Conservation (phyloP, 2,797 vertebrate genomes). For the Hypotaenidia okinawae region DNA sequence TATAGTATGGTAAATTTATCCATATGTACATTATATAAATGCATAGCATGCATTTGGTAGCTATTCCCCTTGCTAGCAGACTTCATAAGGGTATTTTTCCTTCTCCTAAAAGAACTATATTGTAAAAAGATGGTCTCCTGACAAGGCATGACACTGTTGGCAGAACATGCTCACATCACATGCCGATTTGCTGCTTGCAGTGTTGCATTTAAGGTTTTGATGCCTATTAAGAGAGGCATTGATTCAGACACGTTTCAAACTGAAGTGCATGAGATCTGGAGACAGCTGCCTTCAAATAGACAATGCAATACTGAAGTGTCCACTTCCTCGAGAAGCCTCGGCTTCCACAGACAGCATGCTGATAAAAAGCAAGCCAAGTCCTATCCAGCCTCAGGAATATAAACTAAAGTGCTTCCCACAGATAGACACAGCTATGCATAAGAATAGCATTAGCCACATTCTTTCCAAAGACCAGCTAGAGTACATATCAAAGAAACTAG, state of each 20-base stretch:
- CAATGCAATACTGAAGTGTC: not conserved
- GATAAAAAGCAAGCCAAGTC: not conserved
- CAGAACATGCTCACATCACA: not conserved
- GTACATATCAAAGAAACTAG: not conserved
- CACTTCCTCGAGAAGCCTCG: not conserved
- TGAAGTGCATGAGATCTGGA: not conserved
- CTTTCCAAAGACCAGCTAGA: not conserved
- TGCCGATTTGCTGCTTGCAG: not conserved
- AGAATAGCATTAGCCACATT: not conserved
- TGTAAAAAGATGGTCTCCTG: not conserved
- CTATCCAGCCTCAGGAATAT: not conserved
- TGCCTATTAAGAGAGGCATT: not conserved
- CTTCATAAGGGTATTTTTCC: conserved; percentile 19
- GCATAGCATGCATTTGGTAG: conserved; percentile 3
- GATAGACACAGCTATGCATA: not conserved
- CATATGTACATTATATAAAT: not conserved
- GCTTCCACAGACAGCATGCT: not conserved
- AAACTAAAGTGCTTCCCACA: conserved; percentile 15
- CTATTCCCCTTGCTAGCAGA: not conserved
- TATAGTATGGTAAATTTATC: conserved; percentile 60
- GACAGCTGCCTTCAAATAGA: not conserved
- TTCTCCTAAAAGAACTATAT: not conserved
- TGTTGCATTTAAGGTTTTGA: not conserved
- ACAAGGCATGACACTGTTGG: not conserved
- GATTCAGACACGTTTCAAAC: not conserved